phyloP scores from a whole-genome alignment of 2,797 vertebrate genomes.

The Eurystomus glaucurus region DNA sequence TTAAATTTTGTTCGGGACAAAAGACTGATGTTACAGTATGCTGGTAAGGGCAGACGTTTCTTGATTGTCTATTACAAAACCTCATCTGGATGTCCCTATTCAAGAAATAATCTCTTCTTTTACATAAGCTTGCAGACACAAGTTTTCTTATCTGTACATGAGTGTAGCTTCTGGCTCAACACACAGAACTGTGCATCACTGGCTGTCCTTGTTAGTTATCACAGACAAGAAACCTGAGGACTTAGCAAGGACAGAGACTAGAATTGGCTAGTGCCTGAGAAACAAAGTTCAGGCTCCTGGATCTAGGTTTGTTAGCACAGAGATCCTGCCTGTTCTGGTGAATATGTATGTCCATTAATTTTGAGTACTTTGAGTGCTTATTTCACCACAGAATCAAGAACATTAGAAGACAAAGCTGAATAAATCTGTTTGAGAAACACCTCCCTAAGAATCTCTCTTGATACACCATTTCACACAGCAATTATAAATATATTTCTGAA shows the following conservation, averaged over 20 bases:
- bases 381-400: not conserved
- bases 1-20: not conserved
- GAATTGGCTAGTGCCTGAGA: not conserved
- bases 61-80: not conserved
- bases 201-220: not conserved
- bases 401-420: not conserved
- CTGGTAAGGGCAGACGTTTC: not conserved
- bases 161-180: not conserved
- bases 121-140: not conserved
- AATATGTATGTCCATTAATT: not conserved
- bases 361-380: not conserved
- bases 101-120: not conserved
- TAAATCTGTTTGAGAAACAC: not conserved
- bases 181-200: not conserved
- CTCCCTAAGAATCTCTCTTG: not conserved
- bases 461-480: not conserved
- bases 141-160: not conserved
- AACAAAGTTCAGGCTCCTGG: not conserved
- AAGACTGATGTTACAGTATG: not conserved
- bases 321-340: not conserved
- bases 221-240: not conserved
- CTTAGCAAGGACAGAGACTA: not conserved
- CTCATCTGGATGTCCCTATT: not conserved
- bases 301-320: not conserved
- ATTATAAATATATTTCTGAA: not conserved